phyloP scores from a whole-genome alignment of 1,140 invertebrate species.

The Oedothorax gibbosus region DNA sequence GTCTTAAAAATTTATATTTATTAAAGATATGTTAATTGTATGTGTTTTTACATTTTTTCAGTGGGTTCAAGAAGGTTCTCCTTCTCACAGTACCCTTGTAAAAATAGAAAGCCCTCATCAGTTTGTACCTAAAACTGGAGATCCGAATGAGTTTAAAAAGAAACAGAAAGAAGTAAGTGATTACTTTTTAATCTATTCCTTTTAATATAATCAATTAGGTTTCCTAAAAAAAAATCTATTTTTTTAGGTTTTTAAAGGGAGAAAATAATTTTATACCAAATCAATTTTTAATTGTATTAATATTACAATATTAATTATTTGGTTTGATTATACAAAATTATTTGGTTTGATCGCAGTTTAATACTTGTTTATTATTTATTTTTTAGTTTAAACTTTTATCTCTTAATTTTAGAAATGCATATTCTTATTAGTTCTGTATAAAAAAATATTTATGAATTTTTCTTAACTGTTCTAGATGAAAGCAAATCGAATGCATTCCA shows the following conservation, averaged over 20 bases:
- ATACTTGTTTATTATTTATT: background rate
- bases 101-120: conserved; percentile 94
- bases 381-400: background rate
- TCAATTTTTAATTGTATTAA: background rate
- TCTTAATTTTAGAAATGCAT: background rate
- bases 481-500: conserved; percentile 95
- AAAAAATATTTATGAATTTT: background rate
- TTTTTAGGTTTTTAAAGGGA: background rate
- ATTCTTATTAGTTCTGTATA: background rate
- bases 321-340: no score
- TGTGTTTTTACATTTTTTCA: conserved; percentile 68
- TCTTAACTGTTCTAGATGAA: conserved; percentile 81
- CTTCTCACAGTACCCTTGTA: conserved; percentile 89
- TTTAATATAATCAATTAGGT: background rate
- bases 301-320: no score
- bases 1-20: no score
- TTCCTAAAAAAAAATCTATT: background rate
- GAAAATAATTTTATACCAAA: background rate
- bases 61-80: conserved; percentile 95
- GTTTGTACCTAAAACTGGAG: conserved; percentile 96
- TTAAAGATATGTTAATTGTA: background rate
- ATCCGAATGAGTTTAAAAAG: conserved; percentile 97
- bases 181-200: background rate
- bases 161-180: conserved; percentile 92
- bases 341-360: no score